Evolutionary conservation across 2,113 vertebrate genomes (phyloP).

Genomic region (Ictalurus furcatus): DNA sequence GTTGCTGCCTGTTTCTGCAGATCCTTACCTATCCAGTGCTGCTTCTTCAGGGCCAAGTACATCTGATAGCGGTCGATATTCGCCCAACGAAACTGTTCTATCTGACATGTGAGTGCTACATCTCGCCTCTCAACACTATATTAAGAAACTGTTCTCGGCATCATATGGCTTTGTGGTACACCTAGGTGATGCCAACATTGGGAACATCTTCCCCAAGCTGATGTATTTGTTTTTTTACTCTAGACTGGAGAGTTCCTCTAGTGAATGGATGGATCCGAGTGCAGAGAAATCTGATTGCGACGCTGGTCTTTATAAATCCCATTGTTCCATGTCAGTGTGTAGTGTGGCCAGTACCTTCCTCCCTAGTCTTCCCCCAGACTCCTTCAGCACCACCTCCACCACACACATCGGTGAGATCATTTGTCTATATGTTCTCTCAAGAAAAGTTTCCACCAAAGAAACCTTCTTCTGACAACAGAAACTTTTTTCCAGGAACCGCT

Average conservation of each 20-base stretch:
- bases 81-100: constrained; percentile 55
- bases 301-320: constrained; percentile 55
- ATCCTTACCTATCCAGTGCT: constrained; percentile 42
- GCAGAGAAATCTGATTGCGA: constrained; percentile 49
- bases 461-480: not conserved
- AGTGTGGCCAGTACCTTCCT: constrained; percentile 72
- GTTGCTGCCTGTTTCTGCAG: constrained; percentile 66
- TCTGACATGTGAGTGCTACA: constrained; percentile 38
- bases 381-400: constrained; percentile 62
- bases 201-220: not conserved
- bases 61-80: constrained; percentile 74
- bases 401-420: constrained; percentile 73
- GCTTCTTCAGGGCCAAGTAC: constrained; percentile 54
- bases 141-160: not conserved
- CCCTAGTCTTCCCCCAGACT: constrained; percentile 67
- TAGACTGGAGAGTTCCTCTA: constrained; percentile 65
- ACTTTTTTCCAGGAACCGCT: not conserved
- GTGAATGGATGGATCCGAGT: constrained; percentile 67
- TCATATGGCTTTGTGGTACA: no score
- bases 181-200: not conserved
- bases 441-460: not conserved
- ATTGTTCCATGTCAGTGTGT: constrained; percentile 64
- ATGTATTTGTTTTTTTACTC: constrained; percentile 10
- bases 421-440: not conserved
- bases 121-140: not conserved